Percentiles rank a stretch among this genome's conserved stretches.
phyloP scores from a whole-genome alignment of 2,888 invertebrate species.

The Asteroscopus sphinx region DNA sequence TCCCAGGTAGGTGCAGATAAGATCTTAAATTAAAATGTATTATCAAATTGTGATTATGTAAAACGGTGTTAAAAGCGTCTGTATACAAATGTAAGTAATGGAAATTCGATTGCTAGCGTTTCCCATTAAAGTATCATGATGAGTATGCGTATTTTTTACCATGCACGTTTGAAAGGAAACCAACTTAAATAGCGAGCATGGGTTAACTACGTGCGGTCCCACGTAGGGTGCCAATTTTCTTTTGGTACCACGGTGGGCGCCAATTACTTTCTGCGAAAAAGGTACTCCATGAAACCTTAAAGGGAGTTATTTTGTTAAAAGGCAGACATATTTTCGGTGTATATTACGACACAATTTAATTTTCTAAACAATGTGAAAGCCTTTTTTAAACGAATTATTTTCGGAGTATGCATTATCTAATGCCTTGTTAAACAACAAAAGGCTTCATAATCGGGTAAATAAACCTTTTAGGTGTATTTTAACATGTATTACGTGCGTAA shows the following conservation, averaged over 20 bases:
- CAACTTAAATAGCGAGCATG: constrained; percentile 62
- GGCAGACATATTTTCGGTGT: constrained; percentile 28
- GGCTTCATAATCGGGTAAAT: constrained; percentile 63
- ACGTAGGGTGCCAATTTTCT: constrained; percentile 64
- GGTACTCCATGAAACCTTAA: constrained; percentile 21
- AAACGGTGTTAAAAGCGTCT: constrained; percentile 37
- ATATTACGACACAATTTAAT: constrained; percentile 41
- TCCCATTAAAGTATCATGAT: constrained; percentile 58
- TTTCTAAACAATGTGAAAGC: constrained; percentile 34
- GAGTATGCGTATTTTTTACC: constrained; percentile 61
- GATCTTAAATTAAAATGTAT: constrained; percentile 50
- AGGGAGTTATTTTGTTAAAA: constrained; percentile 35
- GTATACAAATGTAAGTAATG: constrained; percentile 50
- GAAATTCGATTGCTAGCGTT: constrained; percentile 54
- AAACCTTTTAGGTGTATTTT: constrained; percentile 62
- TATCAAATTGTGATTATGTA: constrained; percentile 38
- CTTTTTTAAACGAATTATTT: constrained; percentile 50
- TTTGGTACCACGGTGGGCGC: constrained; percentile 53
- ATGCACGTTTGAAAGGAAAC: constrained; percentile 62
- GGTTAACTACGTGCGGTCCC: constrained; percentile 56
- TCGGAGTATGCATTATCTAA: constrained; percentile 52
- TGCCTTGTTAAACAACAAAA: constrained; percentile 64
- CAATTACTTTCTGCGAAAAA: constrained; percentile 50
- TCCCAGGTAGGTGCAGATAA: constrained; percentile 63
- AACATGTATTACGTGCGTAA: constrained; percentile 62